phyloP scores from a whole-genome alignment of 2,888 invertebrate genomes.

The Zhuqinia jingwanae region DNA sequence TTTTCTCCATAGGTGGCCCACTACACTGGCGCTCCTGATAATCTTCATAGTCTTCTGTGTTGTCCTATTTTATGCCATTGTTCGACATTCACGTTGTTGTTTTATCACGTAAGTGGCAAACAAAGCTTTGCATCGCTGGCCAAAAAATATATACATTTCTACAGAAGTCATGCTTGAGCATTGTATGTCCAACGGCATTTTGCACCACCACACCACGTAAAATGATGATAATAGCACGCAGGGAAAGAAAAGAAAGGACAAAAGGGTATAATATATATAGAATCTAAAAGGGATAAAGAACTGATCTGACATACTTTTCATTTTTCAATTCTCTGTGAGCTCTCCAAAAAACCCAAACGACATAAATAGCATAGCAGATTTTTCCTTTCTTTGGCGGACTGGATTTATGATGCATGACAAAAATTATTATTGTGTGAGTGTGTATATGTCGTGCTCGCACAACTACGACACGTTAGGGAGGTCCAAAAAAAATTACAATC shows the following conservation, averaged over 20 bases:
- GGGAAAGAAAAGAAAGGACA: neutral
- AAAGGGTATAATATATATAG: neutral
- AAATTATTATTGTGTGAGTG: slow-evolving; percentile 54
- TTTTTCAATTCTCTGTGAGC: slow-evolving; percentile 42
- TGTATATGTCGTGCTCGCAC: slow-evolving; percentile 8
- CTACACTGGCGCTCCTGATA: slow-evolving; percentile 93
- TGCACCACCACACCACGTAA: neutral
- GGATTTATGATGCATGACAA: slow-evolving; percentile 62
- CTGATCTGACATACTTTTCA: slow-evolving; percentile 52
- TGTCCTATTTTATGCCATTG: slow-evolving; percentile 93
- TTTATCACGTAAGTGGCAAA: slow-evolving; percentile 86
- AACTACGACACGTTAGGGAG: slow-evolving; percentile 33
- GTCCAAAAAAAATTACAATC: slow-evolving; percentile 35
- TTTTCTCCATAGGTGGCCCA: slow-evolving; percentile 87
- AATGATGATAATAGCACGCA: neutral
- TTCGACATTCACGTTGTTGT: slow-evolving; percentile 93
- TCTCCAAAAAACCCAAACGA: neutral
- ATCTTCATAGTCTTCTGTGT: slow-evolving; percentile 93
- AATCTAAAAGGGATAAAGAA: neutral
- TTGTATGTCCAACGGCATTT: neutral
- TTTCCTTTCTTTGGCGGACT: neutral
- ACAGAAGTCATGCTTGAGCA: neutral
- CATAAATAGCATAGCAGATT: slow-evolving; percentile 10
- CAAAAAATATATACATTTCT: slow-evolving; percentile 1
- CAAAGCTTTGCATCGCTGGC: neutral